Percentiles rank a stretch among this genome's conserved stretches.
These are phyloP conservation scores for Thaumetopoea pityocampa DNA, from an alignment of 1,140 invertebrate species.

Conservation along the genomic window DNA sequence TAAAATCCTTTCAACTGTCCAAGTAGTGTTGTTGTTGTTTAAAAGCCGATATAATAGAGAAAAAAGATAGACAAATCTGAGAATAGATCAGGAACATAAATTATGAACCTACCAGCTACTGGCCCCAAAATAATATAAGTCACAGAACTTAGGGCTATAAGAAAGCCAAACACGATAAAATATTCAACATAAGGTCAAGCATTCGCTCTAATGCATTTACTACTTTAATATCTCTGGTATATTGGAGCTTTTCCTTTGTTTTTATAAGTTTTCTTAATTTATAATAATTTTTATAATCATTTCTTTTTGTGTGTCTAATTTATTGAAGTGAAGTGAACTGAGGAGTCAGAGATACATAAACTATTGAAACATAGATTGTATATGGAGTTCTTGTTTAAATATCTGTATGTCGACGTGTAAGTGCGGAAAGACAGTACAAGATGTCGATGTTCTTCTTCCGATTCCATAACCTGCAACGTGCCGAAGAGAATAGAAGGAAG, in stretches of 20 bases:
- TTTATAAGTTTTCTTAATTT: too few relatives aligned
- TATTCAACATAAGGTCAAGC: not conserved
- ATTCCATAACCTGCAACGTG: conserved; percentile 90
- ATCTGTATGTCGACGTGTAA: conserved; percentile 5
- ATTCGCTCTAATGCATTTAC: not conserved
- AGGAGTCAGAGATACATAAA: not conserved
- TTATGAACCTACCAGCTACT: conserved; percentile 15
- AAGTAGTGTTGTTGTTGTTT: not conserved
- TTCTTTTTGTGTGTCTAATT: too few relatives aligned
- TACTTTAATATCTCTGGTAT: too few relatives aligned
- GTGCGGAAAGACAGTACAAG: conserved; percentile 31
- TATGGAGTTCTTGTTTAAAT: not conserved
- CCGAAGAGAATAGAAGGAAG: conserved; percentile 82
- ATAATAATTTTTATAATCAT: too few relatives aligned
- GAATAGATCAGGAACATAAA: conserved; percentile 18
- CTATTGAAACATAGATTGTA: not conserved
- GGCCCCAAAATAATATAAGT: conserved; percentile 18
- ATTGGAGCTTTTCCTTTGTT: too few relatives aligned
- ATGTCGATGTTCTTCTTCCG: conserved; percentile 98
- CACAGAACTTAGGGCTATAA: conserved; percentile 10
- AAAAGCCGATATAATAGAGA: not conserved
- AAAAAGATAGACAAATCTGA: conserved; percentile 2
- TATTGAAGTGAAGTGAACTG: too few relatives aligned
- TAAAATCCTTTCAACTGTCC: conserved; percentile 2
- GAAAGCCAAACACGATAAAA: conserved; percentile 7